Conservation (phyloP, 2,888 invertebrate genomes). For the Onchidella celtica region DNA sequence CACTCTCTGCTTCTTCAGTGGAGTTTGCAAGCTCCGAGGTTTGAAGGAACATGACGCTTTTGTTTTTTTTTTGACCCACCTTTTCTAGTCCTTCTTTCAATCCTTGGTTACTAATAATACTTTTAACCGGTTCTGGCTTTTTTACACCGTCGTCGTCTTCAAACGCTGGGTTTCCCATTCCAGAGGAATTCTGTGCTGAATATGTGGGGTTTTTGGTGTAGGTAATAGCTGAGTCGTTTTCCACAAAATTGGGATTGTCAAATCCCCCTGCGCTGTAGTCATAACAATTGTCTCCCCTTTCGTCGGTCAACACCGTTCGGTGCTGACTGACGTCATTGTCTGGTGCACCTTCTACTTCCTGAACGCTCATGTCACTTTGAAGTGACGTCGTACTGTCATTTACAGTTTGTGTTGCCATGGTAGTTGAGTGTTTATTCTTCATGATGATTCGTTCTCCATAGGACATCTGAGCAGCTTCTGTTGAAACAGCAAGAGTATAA, state of each 20-base stretch:
- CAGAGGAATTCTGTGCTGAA: not conserved
- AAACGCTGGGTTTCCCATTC: not conserved
- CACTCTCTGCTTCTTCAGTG: not conserved
- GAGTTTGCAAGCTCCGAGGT: not conserved
- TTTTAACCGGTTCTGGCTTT: not conserved
- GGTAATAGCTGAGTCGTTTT: not conserved
- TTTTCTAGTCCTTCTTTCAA: no score
- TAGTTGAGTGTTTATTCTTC: conserved; percentile 39
- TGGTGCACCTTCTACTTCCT: conserved; percentile 36
- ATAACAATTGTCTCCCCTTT: not conserved
- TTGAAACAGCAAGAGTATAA: not conserved
- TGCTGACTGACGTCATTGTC: conserved; percentile 25
- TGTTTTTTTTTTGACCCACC: not conserved
- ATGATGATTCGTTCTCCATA: conserved; percentile 15
- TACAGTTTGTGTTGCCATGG: conserved; percentile 45
- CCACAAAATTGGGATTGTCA: not conserved
- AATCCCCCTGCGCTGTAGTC: not conserved
- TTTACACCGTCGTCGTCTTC: not conserved
- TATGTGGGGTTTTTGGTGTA: not conserved
- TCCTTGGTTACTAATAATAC: not conserved
- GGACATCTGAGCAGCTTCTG: conserved; percentile 27
- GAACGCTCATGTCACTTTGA: conserved; percentile 22
- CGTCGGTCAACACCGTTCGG: not conserved
- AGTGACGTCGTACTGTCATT: conserved; percentile 1
- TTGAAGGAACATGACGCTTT: conserved; percentile 2